A percentile compares a stretch with the other conserved stretches of the same genome.
phyloP scores from a whole-genome alignment of 2,797 vertebrate genomes.

The Tachyglossus aculeatus region DNA sequence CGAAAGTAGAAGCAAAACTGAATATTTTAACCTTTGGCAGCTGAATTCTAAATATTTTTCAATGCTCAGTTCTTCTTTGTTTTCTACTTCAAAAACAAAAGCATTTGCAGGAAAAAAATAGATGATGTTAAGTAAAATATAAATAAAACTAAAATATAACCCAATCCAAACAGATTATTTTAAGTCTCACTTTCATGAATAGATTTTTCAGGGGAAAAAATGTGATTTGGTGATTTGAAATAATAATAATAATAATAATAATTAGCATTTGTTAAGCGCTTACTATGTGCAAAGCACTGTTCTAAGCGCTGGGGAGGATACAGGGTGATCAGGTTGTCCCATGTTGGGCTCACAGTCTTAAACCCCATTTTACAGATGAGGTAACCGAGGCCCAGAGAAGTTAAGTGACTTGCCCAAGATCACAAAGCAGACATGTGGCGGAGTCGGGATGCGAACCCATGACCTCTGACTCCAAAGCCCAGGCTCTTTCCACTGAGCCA shows the following conservation, averaged over 20 bases:
- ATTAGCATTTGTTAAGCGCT: conserved; percentile 6
- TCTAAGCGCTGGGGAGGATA: too few species aligned
- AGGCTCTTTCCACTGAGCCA: too few species aligned
- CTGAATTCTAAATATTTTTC: conserved; percentile 19
- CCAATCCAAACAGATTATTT: conserved; percentile 1
- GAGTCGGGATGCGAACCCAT: too few species aligned
- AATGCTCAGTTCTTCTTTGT: background rate
- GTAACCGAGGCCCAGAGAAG: too few species aligned
- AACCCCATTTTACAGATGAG: too few species aligned
- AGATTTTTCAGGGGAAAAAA: too few species aligned
- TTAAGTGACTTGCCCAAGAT: too few species aligned
- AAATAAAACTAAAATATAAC: conserved; percentile 31
- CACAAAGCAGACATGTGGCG: too few species aligned
- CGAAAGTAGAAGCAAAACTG: conserved; percentile 11
- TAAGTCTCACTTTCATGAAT: conserved; percentile 7
- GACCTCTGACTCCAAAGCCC: too few species aligned
- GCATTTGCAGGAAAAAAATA: background rate
- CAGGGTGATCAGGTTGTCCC: too few species aligned
- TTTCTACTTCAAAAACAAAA: background rate
- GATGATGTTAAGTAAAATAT: conserved; percentile 23
- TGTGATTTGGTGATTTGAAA: background rate
- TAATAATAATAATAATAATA: background rate
- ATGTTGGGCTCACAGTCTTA: too few species aligned
- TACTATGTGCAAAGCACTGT: too few species aligned
- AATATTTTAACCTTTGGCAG: conserved; percentile 7